These are phyloP conservation scores for Spodoptera exigua DNA, from an alignment of 2,888 invertebrate genomes.

Conservation along the genomic window DNA sequence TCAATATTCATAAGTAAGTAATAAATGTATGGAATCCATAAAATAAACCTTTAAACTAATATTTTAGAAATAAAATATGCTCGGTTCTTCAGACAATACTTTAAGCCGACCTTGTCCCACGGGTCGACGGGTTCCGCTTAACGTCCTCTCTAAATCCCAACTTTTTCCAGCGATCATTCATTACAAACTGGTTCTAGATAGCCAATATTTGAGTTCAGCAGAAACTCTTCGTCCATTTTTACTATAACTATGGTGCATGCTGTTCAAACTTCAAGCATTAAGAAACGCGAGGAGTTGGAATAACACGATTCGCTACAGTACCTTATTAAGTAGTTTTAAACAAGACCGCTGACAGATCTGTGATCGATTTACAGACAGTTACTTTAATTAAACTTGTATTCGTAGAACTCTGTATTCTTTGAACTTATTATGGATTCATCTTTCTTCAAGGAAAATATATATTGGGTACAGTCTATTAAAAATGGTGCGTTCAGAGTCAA, in stretches of 20 bases:
- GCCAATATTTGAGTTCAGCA: slow-evolving; percentile 10
- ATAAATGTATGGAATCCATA: too few relatives aligned
- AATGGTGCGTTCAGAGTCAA: neutral
- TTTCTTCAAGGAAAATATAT: too few relatives aligned
- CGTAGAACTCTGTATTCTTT: too few relatives aligned
- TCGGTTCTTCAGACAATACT: slow-evolving; percentile 23
- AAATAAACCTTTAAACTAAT: slow-evolving; percentile 1
- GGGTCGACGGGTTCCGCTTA: slow-evolving; percentile 11
- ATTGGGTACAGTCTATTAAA: neutral
- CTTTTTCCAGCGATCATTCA: slow-evolving; percentile 33
- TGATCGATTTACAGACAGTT: too few relatives aligned
- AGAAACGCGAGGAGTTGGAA: too few relatives aligned
- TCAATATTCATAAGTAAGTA: too few relatives aligned
- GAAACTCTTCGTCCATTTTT: slow-evolving; percentile 7
- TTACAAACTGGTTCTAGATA: slow-evolving; percentile 21
- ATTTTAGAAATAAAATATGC: slow-evolving; percentile 19
- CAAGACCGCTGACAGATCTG: too few relatives aligned
- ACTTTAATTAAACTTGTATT: too few relatives aligned
- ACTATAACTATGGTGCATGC: neutral
- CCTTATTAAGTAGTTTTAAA: too few relatives aligned
- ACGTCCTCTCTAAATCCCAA: slow-evolving; percentile 19
- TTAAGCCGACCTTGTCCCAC: slow-evolving; percentile 19
- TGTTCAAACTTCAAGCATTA: too few relatives aligned
- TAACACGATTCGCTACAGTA: too few relatives aligned
- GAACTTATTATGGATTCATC: too few relatives aligned